Conservation (phyloP, 1,140 invertebrate genomes). For the Drosophila melanica region DNA sequence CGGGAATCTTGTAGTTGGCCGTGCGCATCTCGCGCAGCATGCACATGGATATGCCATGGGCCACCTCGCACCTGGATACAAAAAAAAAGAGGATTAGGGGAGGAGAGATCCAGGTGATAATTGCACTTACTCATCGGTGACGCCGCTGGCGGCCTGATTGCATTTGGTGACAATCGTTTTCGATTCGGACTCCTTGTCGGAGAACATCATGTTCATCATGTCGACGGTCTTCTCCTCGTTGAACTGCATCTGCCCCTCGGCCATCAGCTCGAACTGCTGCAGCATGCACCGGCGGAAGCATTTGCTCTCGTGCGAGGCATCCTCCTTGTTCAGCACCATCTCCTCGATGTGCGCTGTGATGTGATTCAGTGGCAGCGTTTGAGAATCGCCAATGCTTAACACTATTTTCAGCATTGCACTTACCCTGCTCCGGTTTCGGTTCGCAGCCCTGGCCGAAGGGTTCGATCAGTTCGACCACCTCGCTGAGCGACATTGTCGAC, state of each 20-base stretch:
- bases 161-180: conserved; percentile 41
- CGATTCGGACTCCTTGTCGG: conserved; percentile 48
- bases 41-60: conserved; percentile 67
- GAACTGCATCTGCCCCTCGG: conserved; percentile 27
- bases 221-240: conserved; percentile 54
- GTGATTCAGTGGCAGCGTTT: no score
- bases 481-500: conserved; percentile 45
- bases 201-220: conserved; percentile 66
- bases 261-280: conserved; percentile 68
- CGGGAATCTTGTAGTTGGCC: conserved; percentile 57
- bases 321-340: conserved; percentile 58
- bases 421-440: conserved; percentile 51
- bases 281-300: conserved; percentile 73
- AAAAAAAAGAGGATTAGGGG: no score
- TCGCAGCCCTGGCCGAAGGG: conserved; percentile 58
- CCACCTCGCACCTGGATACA: conserved; percentile 57
- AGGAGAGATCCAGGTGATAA: no score
- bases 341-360: conserved; percentile 57
- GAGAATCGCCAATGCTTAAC: no score
- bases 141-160: conserved; percentile 39
- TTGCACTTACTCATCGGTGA: conserved; percentile 63
- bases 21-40: conserved; percentile 64
- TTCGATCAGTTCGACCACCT: conserved; percentile 61
- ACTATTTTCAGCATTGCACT: background rate
- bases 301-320: conserved; percentile 57